Evolutionary conservation across 2,113 vertebrate species (phyloP).

Genomic region (Eupsittula cactorum): DNA sequence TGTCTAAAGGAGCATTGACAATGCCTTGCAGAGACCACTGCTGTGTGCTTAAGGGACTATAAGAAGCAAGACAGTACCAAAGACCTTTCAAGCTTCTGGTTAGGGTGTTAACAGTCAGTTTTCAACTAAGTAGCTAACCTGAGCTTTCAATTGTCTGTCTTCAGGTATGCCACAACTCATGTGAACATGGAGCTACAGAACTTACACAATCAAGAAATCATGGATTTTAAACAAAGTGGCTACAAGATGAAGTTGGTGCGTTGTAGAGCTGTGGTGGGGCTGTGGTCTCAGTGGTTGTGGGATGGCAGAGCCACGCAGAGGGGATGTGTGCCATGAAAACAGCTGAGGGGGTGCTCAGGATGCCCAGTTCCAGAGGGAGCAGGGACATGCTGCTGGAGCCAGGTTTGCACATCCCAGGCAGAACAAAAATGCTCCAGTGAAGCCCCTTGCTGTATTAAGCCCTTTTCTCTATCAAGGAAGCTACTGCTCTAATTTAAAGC

Average conservation of each 20-base stretch:
- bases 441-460: background rate
- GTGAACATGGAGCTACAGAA: accelerated
- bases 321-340: background rate
- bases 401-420: background rate
- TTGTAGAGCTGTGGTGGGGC: background rate
- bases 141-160: background rate
- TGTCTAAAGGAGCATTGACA: background rate
- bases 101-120: background rate
- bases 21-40: background rate
- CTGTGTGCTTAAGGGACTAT: background rate
- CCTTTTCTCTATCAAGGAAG: background rate
- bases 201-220: no score
- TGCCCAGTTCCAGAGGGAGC: background rate
- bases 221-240: background rate
- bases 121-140: background rate
- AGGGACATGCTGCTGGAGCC: background rate
- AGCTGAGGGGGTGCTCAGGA: background rate
- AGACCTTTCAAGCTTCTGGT: background rate
- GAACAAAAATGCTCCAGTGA: background rate
- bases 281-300: no score
- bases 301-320: background rate
- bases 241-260: background rate
- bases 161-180: background rate
- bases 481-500: background rate
- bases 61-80: background rate